Conservation (phyloP, 2,888 invertebrate genomes). For the Metalampra italica region DNA sequence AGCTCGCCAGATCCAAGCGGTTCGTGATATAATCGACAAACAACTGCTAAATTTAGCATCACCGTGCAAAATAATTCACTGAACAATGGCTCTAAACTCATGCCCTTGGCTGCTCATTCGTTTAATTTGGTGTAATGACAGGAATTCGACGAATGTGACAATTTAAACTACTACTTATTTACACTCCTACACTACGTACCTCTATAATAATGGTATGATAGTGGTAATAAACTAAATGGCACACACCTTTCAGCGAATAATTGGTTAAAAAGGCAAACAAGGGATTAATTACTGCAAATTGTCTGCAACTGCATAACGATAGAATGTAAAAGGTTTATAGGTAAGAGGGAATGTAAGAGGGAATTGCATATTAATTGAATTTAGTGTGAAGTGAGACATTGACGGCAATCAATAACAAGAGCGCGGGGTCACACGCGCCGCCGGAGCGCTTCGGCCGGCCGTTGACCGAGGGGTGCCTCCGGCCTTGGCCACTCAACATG, state of each 20-base stretch:
- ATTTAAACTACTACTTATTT: background rate
- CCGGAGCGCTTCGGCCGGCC: conserved; percentile 52
- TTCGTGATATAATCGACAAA: conserved; percentile 13
- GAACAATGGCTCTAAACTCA: conserved; percentile 21
- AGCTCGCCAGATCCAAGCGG: conserved; percentile 2
- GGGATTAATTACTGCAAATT: background rate
- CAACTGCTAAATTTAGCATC: conserved; percentile 23
- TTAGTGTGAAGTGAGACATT: conserved; percentile 48
- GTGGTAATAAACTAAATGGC: background rate
- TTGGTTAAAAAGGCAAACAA: background rate
- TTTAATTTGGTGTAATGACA: conserved; percentile 19
- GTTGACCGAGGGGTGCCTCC: conserved; percentile 65
- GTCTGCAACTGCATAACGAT: background rate
- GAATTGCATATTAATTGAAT: conserved; percentile 42
- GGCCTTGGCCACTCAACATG: conserved; percentile 49
- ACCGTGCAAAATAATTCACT: conserved; percentile 19
- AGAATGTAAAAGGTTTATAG: conserved; percentile 9
- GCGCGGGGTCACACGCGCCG: conserved; percentile 45
- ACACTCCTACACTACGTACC: background rate
- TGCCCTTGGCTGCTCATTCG: conserved; percentile 23
- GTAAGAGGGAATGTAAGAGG: too few species aligned
- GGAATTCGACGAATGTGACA: conserved; percentile 13
- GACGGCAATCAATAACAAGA: conserved; percentile 64
- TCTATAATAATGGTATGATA: background rate
- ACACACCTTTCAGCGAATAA: background rate